Base-by-base conservation (phyloP, 2,113 vertebrate species). In the Geococcyx californianus region DNA sequence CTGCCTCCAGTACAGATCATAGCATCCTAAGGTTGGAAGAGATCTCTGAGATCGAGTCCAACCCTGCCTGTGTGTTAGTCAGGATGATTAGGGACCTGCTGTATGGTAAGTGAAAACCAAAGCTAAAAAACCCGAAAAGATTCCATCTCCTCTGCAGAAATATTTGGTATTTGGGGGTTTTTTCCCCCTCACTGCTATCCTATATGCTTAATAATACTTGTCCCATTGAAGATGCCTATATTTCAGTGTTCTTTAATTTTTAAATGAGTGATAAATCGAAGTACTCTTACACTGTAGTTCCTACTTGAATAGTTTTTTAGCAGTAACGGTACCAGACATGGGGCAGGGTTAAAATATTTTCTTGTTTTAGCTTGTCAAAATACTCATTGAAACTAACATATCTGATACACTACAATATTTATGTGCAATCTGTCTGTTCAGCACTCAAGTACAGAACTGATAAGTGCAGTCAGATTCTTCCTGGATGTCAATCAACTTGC, bases 391-490 rank as follows among this genome's bases (percentile, higher is more conserved):
- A 51, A 85, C 54, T 58, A 87, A 7, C 45, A 40, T 4, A 45
- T 4, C 63, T 66, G 74, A 73, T 45, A 25, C 13, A 14, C 51
- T 83, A 23, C 58, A 93, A 67, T 40, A 44, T 63, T 82, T 76
- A 77, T 31, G 89, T 55, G 89, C 70, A 88, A n/a, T 79, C 47
- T 94, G 86, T 84, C 34, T 94, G 94, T 64, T 93, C 66, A 59
- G 74, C 81, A 24, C 69, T 78, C 74, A 42, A 76, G 91, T 89
- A 67, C 80, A 16, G 84, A 64, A 15, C 47, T 52, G 89, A 29
- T 11, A 66, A 86, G 58, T 17, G 23, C 5, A 82, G 78, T 58
- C 62, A 68, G 23, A 21, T 33, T 44, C 78, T 59, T 89, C 11
- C 67, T 3, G 29, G 64, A 14, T 70, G 92, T 82, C 87, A 75